Conservation (phyloP, 2,797 vertebrate genomes). For the Sebastes glaucus region DNA sequence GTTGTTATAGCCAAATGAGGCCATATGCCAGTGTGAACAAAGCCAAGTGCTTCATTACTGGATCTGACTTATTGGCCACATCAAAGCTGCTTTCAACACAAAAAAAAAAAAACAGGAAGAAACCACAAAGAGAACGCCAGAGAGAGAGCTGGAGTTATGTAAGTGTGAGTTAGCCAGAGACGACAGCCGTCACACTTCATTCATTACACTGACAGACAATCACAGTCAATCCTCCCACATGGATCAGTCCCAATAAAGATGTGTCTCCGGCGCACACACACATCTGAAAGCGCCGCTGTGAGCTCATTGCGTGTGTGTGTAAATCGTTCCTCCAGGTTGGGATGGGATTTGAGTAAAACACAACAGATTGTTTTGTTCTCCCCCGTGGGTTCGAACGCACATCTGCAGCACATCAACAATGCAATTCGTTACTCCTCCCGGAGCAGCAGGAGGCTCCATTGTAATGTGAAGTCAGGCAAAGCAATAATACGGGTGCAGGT, state of each 20-base stretch:
- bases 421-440: not conserved
- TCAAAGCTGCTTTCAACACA: slow-evolving; percentile 21
- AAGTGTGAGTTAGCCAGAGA: not conserved
- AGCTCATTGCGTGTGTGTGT: not conserved
- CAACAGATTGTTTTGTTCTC: slow-evolving; percentile 32
- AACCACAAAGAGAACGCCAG: not conserved
- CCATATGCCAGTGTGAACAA: slow-evolving; percentile 2
- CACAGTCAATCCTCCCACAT: slow-evolving; percentile 16
- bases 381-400: not conserved
- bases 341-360: not conserved
- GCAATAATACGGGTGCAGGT: not conserved
- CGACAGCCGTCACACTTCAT: slow-evolving; percentile 10
- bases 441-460: not conserved
- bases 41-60: not conserved
- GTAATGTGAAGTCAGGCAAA: not conserved
- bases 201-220: slow-evolving; percentile 22
- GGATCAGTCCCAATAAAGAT: slow-evolving; percentile 3
- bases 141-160: not conserved
- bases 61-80: slow-evolving; percentile 5
- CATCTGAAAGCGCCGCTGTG: not conserved
- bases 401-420: slow-evolving; percentile 10
- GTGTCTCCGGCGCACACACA: not conserved
- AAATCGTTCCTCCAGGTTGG: not conserved
- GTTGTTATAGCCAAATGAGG: slow-evolving; percentile 2
- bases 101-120: not conserved